These are phyloP conservation scores for Ciconia stormi DNA, from an alignment of 2,113 vertebrate genomes.

Conservation along the genomic window DNA sequence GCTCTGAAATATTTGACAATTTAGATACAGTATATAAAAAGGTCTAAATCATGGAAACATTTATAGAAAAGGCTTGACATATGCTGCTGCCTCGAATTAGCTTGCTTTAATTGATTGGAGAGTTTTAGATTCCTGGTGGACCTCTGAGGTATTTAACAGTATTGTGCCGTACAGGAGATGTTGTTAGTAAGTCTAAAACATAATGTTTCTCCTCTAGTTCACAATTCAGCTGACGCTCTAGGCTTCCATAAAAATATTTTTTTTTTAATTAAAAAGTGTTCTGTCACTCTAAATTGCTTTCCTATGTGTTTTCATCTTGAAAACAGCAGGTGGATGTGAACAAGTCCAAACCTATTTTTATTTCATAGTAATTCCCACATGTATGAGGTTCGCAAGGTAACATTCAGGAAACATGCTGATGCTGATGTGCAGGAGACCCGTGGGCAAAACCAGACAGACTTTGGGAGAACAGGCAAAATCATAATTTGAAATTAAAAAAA, in stretches of 20 bases:
- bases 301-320: slow-evolving; percentile 50
- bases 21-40: background rate
- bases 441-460: background rate
- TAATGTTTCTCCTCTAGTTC: background rate
- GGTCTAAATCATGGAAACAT: background rate
- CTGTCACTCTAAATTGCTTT: slow-evolving; percentile 49
- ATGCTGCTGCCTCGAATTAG: background rate
- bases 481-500: background rate
- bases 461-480: background rate
- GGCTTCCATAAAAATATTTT: slow-evolving; percentile 28
- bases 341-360: slow-evolving; percentile 53
- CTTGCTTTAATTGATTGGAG: background rate
- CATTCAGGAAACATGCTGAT: background rate
- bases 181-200: background rate
- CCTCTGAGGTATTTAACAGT: background rate
- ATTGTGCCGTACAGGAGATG: background rate
- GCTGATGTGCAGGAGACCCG: background rate
- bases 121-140: background rate
- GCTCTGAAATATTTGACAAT: background rate
- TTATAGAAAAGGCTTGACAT: background rate
- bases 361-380: slow-evolving; percentile 59
- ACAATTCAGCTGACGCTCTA: background rate
- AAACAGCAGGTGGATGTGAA: slow-evolving; percentile 63
- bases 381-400: background rate
- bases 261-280: slow-evolving; percentile 57